Conservation (phyloP, 2,797 vertebrate species). For the Thaleichthys pacificus region DNA sequence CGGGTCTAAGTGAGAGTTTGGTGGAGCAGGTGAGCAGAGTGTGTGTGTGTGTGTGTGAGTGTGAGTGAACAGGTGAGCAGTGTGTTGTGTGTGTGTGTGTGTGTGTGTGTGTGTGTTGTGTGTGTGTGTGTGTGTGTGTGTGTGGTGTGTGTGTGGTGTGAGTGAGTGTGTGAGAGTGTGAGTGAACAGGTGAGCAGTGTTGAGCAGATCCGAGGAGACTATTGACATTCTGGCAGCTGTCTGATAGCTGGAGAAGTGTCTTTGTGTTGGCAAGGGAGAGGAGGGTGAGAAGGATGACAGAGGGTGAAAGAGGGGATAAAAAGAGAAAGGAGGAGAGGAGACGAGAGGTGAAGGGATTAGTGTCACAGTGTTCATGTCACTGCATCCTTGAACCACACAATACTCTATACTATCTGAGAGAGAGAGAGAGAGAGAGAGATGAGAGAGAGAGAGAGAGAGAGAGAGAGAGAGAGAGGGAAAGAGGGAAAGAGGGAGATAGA, state of each 20-base stretch:
- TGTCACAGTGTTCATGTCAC: slow-evolving; percentile 25
- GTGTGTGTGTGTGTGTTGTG: not conserved
- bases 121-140: not conserved
- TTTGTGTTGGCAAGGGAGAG: slow-evolving; percentile 29
- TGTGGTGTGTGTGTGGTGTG: too few relatives aligned
- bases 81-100: not conserved
- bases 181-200: not conserved
- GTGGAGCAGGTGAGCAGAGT: too few relatives aligned
- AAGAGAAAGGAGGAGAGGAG: slow-evolving; percentile 45
- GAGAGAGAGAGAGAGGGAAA: too few relatives aligned
- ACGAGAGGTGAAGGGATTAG: slow-evolving; percentile 7
- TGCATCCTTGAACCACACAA: slow-evolving; percentile 36
- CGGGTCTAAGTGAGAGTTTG: too few relatives aligned
- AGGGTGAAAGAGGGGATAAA: not conserved
- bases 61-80: not conserved
- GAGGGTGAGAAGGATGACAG: not conserved
- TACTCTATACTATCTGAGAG: too few relatives aligned
- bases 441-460: not conserved
- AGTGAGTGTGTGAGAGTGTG: too few relatives aligned
- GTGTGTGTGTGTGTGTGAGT: too few relatives aligned
- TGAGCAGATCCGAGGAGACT: not conserved
- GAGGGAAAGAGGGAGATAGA: too few relatives aligned
- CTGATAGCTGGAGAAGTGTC: slow-evolving; percentile 46
- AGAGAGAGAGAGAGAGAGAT: not conserved
- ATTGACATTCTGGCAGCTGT: slow-evolving; percentile 32